phyloP scores from a whole-genome alignment of 2,113 vertebrate genomes.

The Noturus placidus region DNA sequence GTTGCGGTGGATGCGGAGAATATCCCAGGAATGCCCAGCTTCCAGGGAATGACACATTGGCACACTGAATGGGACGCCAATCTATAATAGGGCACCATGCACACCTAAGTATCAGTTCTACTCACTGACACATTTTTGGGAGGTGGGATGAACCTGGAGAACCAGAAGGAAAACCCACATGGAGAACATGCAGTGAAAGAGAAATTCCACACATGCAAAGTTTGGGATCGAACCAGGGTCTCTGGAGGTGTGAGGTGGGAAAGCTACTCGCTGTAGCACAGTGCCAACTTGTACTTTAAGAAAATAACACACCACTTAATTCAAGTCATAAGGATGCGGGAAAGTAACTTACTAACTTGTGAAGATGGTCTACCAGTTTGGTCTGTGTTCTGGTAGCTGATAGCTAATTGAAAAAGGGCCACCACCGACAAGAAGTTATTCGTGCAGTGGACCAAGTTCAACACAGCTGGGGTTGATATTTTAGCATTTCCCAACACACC shows the following conservation, averaged over 20 bases:
- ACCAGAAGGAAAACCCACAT: not conserved
- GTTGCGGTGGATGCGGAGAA: not conserved
- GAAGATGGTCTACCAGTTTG: not conserved
- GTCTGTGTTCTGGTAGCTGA: too few species aligned
- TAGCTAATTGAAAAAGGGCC: not conserved
- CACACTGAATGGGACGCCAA: not conserved
- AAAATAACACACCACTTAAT: not conserved
- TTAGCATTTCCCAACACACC: not conserved
- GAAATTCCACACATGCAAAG: not conserved
- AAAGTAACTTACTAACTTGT: not conserved
- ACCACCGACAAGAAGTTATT: not conserved
- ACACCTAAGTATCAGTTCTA: too few species aligned
- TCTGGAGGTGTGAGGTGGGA: not conserved
- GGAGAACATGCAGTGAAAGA: not conserved
- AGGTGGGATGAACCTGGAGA: not conserved
- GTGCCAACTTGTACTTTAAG: not conserved
- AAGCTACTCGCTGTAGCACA: not conserved
- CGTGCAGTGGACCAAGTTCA: not conserved
- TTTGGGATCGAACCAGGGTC: not conserved
- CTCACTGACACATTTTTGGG: not conserved
- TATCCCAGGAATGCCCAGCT: not conserved
- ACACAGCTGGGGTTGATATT: not conserved
- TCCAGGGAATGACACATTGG: not conserved
- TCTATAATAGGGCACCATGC: not conserved
- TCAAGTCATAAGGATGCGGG: not conserved